Evolutionary conservation across 1,140 invertebrate genomes (phyloP).

Genomic region (Diorhabda carinulata): DNA sequence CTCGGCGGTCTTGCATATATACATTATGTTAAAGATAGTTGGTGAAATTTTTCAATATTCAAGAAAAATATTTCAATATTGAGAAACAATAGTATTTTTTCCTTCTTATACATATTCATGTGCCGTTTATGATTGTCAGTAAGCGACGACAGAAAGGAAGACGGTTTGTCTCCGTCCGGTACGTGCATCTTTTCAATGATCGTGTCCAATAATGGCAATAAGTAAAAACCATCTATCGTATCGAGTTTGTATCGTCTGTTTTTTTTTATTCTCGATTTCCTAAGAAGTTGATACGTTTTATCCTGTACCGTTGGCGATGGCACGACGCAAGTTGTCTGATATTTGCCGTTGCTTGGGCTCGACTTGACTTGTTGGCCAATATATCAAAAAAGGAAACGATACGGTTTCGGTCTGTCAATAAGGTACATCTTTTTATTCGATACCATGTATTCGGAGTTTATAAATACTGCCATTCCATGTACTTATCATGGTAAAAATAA

Average conservation of each 20-base stretch:
- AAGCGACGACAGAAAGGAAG: conserved; percentile 6
- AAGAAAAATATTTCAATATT: no score
- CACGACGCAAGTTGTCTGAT: background rate
- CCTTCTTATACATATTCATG: background rate
- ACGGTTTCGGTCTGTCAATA: background rate
- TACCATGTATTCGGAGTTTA: no score
- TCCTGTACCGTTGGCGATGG: background rate
- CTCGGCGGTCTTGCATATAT: no score
- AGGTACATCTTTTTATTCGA: no score
- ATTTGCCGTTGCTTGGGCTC: background rate
- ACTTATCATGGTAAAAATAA: no score
- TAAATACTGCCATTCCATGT: no score
- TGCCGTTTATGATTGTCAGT: background rate
- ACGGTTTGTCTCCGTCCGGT: conserved; percentile 10
- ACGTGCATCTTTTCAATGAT: conserved; percentile 9
- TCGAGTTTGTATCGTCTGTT: background rate
- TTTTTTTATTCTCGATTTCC: background rate
- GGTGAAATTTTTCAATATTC: no score
- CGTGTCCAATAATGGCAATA: conserved; percentile 1
- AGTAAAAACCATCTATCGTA: background rate
- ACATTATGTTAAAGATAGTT: no score
- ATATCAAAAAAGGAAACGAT: conserved; percentile 1
- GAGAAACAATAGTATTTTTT: background rate
- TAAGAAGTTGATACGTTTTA: background rate
- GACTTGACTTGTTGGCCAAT: background rate